These are phyloP conservation scores for Odontocolon sp. DNA, from an alignment of 2,888 invertebrate genomes.

Conservation along the genomic window DNA sequence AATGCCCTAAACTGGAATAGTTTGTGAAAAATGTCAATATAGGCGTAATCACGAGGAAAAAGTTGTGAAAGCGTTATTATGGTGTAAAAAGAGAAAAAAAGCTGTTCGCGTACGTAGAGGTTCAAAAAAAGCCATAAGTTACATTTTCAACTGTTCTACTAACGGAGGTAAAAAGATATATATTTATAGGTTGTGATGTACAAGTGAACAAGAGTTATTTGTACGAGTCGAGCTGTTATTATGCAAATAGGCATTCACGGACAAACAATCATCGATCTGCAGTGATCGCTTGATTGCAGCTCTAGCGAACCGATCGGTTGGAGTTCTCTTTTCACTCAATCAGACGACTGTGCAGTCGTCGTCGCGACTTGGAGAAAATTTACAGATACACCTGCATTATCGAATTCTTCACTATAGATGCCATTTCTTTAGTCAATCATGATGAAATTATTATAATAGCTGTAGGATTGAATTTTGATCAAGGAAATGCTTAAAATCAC, in stretches of 20 bases:
- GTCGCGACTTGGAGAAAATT: too few species aligned
- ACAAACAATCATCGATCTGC: conserved; percentile 48
- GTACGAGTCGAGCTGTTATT: conserved; percentile 53
- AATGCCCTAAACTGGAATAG: too few species aligned
- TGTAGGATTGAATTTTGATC: conserved; percentile 10
- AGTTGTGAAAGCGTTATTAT: too few species aligned
- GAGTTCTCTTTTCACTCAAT: background rate
- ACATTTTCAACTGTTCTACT: conserved; percentile 44
- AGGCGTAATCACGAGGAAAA: too few species aligned
- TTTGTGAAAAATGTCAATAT: too few species aligned
- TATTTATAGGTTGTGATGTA: conserved; percentile 3
- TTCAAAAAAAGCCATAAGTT: conserved; percentile 47
- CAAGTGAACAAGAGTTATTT: conserved; percentile 46
- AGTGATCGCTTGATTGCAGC: conserved; percentile 51
- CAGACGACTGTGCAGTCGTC: too few species aligned
- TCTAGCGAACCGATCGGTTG: conserved; percentile 31
- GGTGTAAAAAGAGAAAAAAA: background rate
- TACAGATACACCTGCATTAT: background rate
- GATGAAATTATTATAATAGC: background rate
- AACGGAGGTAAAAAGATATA: background rate
- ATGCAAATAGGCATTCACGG: conserved; percentile 56
- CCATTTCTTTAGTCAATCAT: background rate
- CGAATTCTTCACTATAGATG: background rate
- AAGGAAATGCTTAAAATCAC: too few species aligned
- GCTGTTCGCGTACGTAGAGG: conserved; percentile 5